A percentile compares a stretch with the other conserved stretches of the same genome.
phyloP scores from a whole-genome alignment of 2,888 invertebrate species.

The Leptura quadrifasciata region DNA sequence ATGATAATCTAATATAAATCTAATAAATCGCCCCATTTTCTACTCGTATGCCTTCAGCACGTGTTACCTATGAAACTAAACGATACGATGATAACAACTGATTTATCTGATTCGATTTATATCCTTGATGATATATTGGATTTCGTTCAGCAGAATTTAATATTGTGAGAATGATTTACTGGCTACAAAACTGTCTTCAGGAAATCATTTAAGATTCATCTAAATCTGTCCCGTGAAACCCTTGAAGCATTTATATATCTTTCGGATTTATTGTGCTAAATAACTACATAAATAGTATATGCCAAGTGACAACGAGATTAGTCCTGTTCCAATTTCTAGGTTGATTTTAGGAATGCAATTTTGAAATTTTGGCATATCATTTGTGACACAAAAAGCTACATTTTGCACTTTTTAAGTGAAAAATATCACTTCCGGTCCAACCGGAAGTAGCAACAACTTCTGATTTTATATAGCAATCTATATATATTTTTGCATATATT shows the following conservation, averaged over 20 bases:
- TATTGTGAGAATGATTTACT: slow-evolving; percentile 28
- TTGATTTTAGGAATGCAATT: too few species aligned
- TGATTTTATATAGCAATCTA: too few species aligned
- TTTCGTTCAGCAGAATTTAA: slow-evolving; percentile 15
- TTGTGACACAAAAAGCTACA: too few species aligned
- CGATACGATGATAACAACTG: slow-evolving; percentile 18
- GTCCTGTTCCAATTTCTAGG: too few species aligned
- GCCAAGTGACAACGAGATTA: too few species aligned
- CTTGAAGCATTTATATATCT: not conserved
- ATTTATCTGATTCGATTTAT: slow-evolving; percentile 28
- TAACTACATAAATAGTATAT: slow-evolving; percentile 2
- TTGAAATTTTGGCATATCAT: too few species aligned
- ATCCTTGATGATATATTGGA: slow-evolving; percentile 21
- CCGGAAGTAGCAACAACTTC: too few species aligned
- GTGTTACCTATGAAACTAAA: slow-evolving; percentile 32
- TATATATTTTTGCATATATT: too few species aligned
- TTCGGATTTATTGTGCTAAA: not conserved
- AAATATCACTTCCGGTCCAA: too few species aligned
- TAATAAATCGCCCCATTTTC: slow-evolving; percentile 15
- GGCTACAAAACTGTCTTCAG: slow-evolving; percentile 29
- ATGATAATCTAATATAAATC: slow-evolving; percentile 24
- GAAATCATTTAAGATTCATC: slow-evolving; percentile 12
- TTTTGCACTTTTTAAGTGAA: too few species aligned
- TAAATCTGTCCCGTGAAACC: slow-evolving; percentile 3
- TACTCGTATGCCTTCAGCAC: slow-evolving; percentile 12